Evolutionary conservation across 1,140 invertebrate genomes (phyloP).

Genomic region (Bombus sylvicola): DNA sequence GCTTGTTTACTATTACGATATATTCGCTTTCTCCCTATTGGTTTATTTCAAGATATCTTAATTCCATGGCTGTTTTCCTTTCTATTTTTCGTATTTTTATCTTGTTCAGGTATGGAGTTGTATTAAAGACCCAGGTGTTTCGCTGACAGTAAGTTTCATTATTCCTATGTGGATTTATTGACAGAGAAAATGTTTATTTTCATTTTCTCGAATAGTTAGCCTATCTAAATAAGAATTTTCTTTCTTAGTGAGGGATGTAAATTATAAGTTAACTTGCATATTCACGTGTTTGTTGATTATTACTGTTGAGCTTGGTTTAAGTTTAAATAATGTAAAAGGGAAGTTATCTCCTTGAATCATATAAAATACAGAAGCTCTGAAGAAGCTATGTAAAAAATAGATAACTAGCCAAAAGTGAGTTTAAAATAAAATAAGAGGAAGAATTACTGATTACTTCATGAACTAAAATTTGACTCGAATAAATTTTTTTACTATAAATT

Average conservation of each 20-base stretch:
- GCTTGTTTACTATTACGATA: background rate
- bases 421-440: background rate
- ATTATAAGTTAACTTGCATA: background rate
- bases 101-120: too few species aligned
- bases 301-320: background rate
- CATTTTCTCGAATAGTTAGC: background rate
- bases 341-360: background rate
- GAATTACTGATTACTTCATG: background rate
- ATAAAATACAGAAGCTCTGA: background rate
- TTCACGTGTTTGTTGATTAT: background rate
- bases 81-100: background rate
- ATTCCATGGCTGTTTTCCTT: rapidly evolving
- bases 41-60: background rate
- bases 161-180: background rate
- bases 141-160: too few species aligned
- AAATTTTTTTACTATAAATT: too few species aligned
- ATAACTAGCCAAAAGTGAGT: background rate
- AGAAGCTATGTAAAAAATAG: background rate
- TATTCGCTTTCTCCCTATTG: too few species aligned
- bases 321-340: background rate
- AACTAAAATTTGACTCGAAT: too few species aligned
- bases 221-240: background rate
- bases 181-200: background rate
- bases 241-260: background rate
- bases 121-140: background rate